Percentiles rank a stretch among this genome's conserved stretches.
Conservation (phyloP, 2,113 vertebrate species). For the Cephalopterus ornatus region DNA sequence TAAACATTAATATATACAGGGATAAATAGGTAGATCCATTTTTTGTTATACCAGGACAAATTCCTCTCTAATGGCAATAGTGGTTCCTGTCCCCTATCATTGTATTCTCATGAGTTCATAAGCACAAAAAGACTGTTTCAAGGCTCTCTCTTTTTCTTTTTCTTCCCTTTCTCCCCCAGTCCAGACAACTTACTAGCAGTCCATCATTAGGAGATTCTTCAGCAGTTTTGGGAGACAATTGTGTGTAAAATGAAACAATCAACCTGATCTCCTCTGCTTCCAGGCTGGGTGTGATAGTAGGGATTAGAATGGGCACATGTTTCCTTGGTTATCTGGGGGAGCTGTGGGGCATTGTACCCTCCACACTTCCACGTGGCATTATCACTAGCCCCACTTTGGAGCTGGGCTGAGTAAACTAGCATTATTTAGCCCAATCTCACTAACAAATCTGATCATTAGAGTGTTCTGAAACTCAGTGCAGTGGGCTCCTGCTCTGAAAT, state of each 20-base stretch:
- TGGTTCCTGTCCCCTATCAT: background rate
- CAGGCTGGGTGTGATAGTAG: background rate
- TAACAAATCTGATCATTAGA: conserved; percentile 1
- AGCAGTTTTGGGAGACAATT: background rate
- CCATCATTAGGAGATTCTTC: background rate
- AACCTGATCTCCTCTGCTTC: background rate
- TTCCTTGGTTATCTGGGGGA: background rate
- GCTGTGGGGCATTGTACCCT: background rate
- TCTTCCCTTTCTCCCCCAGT: background rate
- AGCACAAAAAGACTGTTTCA: background rate
- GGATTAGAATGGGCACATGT: background rate
- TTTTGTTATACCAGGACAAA: background rate
- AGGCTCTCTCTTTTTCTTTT: background rate
- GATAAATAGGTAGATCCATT: background rate
- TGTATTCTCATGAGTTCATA: background rate
- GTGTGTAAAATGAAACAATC: conserved; percentile 22
- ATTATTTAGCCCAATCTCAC: background rate
- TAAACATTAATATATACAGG: background rate
- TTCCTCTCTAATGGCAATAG: background rate
- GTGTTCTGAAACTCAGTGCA: conserved; percentile 24
- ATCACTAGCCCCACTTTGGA: background rate
- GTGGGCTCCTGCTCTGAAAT: background rate
- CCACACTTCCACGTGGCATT: background rate
- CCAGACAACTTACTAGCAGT: background rate
- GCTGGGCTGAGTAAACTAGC: background rate